These are phyloP conservation scores for Cyphomyrus plagiostoma DNA, from an alignment of 2,113 vertebrate genomes.

Conservation along the genomic window DNA sequence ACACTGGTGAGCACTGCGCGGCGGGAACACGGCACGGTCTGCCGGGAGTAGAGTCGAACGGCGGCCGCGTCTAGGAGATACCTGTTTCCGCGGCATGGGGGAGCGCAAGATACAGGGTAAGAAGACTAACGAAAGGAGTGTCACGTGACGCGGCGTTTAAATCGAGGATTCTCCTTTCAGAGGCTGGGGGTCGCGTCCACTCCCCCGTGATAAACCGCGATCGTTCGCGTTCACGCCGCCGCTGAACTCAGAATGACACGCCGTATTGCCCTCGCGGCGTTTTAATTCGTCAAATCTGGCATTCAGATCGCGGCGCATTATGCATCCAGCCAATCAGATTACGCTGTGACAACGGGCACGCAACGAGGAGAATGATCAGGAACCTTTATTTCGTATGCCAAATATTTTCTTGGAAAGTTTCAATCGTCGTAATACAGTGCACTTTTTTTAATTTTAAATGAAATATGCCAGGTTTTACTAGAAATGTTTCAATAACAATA, in stretches of 20 bases:
- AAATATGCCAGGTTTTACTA: background rate
- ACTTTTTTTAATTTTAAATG: constrained; percentile 12
- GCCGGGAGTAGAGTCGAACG: background rate
- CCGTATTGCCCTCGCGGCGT: background rate
- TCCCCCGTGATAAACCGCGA: background rate
- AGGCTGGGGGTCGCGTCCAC: background rate
- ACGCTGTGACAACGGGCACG: too few species aligned
- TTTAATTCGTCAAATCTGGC: background rate
- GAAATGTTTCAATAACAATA: constrained; percentile 3
- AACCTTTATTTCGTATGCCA: background rate
- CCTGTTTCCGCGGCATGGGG: background rate
- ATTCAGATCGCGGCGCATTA: background rate
- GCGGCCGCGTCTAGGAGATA: background rate
- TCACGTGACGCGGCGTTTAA: background rate
- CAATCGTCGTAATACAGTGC: background rate
- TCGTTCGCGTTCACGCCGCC: background rate
- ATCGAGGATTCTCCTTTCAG: background rate
- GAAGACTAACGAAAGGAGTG: background rate
- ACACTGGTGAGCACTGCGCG: too few species aligned
- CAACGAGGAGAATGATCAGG: background rate
- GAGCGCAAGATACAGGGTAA: background rate
- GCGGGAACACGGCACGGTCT: background rate
- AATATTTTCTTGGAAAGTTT: background rate
- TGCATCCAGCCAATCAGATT: background rate
- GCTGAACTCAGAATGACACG: background rate